Conservation (phyloP, 1,140 invertebrate genomes). For the Phortica variegata region DNA sequence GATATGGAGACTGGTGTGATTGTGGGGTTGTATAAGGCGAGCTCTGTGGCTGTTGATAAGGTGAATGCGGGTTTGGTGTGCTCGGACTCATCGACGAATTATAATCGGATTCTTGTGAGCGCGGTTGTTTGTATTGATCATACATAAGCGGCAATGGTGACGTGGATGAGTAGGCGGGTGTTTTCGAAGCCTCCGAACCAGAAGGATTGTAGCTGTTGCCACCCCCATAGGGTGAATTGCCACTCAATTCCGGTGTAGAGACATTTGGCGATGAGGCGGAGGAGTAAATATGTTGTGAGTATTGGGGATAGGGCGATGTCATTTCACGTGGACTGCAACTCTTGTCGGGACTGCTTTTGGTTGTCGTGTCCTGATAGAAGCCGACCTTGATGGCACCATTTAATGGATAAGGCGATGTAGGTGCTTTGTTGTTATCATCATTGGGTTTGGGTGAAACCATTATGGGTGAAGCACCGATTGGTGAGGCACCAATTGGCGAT, state of each 20-base stretch:
- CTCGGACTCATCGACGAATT: constrained; percentile 57
- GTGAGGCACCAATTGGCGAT: constrained; percentile 63
- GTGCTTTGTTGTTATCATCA: constrained; percentile 61
- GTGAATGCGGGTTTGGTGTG: constrained; percentile 53
- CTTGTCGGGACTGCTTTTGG: constrained; percentile 72
- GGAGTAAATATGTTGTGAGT: constrained; percentile 65
- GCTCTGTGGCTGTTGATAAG: constrained; percentile 55
- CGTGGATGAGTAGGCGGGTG: constrained; percentile 48
- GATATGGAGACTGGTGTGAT: constrained; percentile 49
- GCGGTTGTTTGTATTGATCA: constrained; percentile 60
- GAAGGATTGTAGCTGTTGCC: constrained; percentile 47
- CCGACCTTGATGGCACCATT: constrained; percentile 74
- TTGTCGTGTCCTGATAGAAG: constrained; percentile 76
- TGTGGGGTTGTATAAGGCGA: constrained; percentile 57
- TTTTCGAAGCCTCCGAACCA: constrained; percentile 50
- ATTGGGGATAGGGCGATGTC: constrained; percentile 64
- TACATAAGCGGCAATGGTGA: constrained; percentile 58
- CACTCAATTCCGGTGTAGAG: constrained; percentile 48
- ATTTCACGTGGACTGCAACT: constrained; percentile 68
- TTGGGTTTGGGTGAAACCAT: constrained; percentile 63
- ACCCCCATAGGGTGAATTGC: constrained; percentile 48
- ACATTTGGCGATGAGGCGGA: constrained; percentile 58
- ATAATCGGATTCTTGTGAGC: constrained; percentile 54
- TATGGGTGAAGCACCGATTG: constrained; percentile 60
- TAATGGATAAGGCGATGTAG: constrained; percentile 66